A percentile compares a stretch with the other conserved stretches of the same genome.
Evolutionary conservation across 2,797 vertebrate genomes (phyloP).

Genomic region (Somateria mollissima): DNA sequence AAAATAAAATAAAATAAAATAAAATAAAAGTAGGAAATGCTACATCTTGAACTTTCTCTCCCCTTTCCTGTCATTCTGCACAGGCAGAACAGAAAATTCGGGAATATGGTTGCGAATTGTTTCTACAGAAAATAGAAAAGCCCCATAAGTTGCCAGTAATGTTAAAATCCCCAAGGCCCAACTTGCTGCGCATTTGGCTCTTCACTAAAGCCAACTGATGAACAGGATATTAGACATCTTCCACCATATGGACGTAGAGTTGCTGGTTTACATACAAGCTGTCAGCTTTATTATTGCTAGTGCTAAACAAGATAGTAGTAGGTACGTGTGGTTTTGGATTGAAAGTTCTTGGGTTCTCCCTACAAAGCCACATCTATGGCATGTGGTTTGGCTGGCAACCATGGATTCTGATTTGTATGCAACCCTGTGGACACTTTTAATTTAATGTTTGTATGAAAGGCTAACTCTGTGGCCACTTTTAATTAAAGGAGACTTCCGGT

Average conservation of each 20-base stretch:
- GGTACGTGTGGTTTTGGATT: slow-evolving; percentile 56
- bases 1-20: no score
- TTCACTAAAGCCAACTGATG: background rate
- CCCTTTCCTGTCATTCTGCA: background rate
- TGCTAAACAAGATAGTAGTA: slow-evolving; percentile 49
- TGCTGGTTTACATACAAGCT: background rate
- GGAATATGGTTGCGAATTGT: background rate
- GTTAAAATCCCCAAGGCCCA: background rate
- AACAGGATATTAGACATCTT: background rate
- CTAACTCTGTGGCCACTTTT: slow-evolving; percentile 32
- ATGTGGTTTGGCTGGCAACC: slow-evolving; percentile 55
- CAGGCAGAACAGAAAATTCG: background rate
- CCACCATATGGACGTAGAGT: background rate
- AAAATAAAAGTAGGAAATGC: background rate
- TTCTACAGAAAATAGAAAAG: background rate
- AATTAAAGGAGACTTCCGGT: slow-evolving; percentile 44
- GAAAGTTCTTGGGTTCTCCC: slow-evolving; percentile 48
- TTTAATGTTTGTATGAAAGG: slow-evolving; percentile 26
- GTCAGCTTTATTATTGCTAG: background rate
- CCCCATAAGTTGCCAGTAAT: background rate
- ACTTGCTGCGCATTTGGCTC: background rate
- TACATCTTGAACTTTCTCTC: background rate
- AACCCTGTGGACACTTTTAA: slow-evolving; percentile 59
- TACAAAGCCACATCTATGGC: slow-evolving; percentile 45
- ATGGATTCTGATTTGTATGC: slow-evolving; percentile 47